Evolutionary conservation across 2,888 invertebrate species (phyloP).

Genomic region (Mechanitis mazaeus): DNA sequence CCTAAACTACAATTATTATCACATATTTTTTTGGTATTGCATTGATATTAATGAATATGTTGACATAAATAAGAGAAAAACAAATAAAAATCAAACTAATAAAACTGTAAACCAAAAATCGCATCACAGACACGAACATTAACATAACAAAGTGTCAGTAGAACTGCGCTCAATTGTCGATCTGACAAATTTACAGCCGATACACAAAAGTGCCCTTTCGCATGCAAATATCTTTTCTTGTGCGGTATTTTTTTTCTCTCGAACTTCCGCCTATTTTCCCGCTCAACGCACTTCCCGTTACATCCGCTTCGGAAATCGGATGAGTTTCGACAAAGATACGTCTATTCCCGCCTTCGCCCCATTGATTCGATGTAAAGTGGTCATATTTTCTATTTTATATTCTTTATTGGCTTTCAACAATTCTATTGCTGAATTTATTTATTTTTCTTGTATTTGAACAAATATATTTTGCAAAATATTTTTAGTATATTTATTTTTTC

Average conservation of each 20-base stretch:
- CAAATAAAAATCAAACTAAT: conserved; percentile 10
- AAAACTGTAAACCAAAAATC: conserved; percentile 19
- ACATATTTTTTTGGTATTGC: no score
- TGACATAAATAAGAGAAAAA: neutral
- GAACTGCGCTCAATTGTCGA: conserved; percentile 66
- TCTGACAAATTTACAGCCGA: conserved; percentile 73
- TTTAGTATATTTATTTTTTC: neutral
- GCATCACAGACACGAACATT: conserved; percentile 48
- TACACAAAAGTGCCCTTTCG: conserved; percentile 71
- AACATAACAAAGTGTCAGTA: conserved; percentile 69
- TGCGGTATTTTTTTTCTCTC: conserved; percentile 56
- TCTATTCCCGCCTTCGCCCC: conserved; percentile 30
- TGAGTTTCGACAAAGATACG: conserved; percentile 37
- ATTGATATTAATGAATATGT: no score
- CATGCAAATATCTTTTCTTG: conserved; percentile 72
- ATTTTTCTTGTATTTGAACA: conserved; percentile 15
- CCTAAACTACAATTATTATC: no score
- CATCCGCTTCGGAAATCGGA: conserved; percentile 68
- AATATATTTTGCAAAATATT: neutral
- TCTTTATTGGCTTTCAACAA: conserved; percentile 57
- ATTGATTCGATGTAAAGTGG: conserved; percentile 42
- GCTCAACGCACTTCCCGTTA: conserved; percentile 67
- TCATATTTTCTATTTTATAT: conserved; percentile 61
- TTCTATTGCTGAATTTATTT: conserved; percentile 32
- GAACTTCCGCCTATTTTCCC: conserved; percentile 76